Base-by-base conservation (phyloP, 2,797 vertebrate genomes). In the Danio jaintianensis region DNA sequence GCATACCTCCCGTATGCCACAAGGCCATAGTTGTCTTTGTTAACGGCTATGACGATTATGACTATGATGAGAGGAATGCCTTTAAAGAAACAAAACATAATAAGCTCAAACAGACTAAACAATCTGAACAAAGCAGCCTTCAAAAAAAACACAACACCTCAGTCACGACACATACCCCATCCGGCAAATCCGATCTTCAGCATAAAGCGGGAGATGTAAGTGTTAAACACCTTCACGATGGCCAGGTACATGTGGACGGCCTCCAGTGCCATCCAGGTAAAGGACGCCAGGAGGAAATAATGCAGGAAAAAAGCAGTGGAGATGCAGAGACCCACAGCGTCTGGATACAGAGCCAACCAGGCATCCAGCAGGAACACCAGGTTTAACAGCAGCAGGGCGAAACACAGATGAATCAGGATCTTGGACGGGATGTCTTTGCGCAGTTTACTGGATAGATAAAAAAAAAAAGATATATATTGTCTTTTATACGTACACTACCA, bases 261-360 rank as follows among this genome's bases (percentile, higher is more conserved):
- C 93, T 99, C 97, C n/a, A 99, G 93, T 43, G 97, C 97, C 98
- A 99, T 99, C 98, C 98, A 99, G 38, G 97, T 98, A 89, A 99
- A 99, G 70, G 96, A 90, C 22, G 93, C 97, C 89, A 99, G 90
- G 53, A 99, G 94, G 85, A 99, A 98, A 93, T 99, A 99, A 88
- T 99, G 98, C 80, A 99, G 95, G 86, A 99, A 97, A 86, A 94
- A 96, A 84, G 96, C 98, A 1, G 96, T 96, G 76, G 96, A 95
- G 86, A 98, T 96, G 90, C 98, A 99, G 0, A 98, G 92, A 74
- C 95, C 94, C 86, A 75, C 70, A 0, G 90, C 89, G 0, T 91
- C 47, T 0, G 66, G n/a, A 22, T 96, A 97, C 6, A 96, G 87
- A 0, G 97, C 95, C 84, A 98, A 92, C 96, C 96, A 99, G 0